A percentile compares a stretch with the other conserved stretches of the same genome.
Conservation (phyloP, 2,888 invertebrate genomes). For the Philereme transversata region DNA sequence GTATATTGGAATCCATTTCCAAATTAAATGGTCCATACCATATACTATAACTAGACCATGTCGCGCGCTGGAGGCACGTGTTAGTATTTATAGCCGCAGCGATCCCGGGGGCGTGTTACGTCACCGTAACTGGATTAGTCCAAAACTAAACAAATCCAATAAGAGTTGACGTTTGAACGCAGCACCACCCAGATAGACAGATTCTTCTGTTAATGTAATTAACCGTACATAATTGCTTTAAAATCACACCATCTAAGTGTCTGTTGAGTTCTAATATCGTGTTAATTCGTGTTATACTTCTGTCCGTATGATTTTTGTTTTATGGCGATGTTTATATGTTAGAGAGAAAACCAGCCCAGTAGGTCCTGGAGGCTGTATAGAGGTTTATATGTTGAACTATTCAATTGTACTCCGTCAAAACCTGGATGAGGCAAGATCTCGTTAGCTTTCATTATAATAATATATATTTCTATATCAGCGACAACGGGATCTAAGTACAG, state of each 20-base stretch:
- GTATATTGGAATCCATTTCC: constrained; percentile 13
- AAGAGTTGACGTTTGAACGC: constrained; percentile 23
- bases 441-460: too few species aligned
- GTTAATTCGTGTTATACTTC: too few species aligned
- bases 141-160: constrained; percentile 49
- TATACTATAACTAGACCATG: constrained; percentile 51
- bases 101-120: constrained; percentile 70
- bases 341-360: too few species aligned
- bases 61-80: constrained; percentile 65
- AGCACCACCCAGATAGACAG: constrained; percentile 21
- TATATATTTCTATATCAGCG: not conserved
- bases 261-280: too few species aligned
- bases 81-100: constrained; percentile 69
- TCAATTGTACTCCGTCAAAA: too few species aligned
- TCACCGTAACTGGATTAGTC: constrained; percentile 60
- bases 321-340: too few species aligned
- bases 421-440: too few species aligned
- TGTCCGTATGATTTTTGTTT: too few species aligned
- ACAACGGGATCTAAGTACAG: not conserved
- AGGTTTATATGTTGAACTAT: too few species aligned
- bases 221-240: constrained; percentile 29
- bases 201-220: constrained; percentile 36
- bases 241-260: constrained; percentile 28
- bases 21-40: constrained; percentile 21
- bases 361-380: too few species aligned